A percentile compares a stretch with the other conserved stretches of the same genome.
Conservation (phyloP, 2,888 invertebrate species). For the Polymixis lichenea region DNA sequence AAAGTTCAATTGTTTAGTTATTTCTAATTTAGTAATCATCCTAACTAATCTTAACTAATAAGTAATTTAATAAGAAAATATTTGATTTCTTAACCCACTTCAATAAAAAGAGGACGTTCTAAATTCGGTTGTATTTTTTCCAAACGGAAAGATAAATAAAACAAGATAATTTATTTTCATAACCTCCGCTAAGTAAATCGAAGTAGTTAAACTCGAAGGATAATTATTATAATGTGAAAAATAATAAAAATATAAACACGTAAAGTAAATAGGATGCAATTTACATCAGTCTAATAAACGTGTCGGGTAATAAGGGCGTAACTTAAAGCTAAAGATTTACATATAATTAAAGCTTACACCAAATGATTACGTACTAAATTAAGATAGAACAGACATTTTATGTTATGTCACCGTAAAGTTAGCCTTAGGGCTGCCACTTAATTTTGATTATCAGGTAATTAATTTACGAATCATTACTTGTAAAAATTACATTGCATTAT, state of each 20-base stretch:
- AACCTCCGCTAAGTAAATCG: neutral
- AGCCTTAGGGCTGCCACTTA: slow-evolving; percentile 16
- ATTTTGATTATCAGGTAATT: neutral
- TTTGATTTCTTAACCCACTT: no score
- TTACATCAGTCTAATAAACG: slow-evolving; percentile 17
- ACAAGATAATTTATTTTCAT: neutral
- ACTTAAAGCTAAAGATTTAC: slow-evolving; percentile 20
- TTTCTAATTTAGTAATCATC: no score
- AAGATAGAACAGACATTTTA: slow-evolving; percentile 19
- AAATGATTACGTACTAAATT: slow-evolving; percentile 45
- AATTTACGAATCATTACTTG: neutral
- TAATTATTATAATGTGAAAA: slow-evolving; percentile 14
- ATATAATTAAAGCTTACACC: slow-evolving; percentile 33
- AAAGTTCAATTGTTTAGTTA: no score
- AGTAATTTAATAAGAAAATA: no score
- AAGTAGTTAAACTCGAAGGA: slow-evolving; percentile 14
- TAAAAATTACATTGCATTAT: neutral
- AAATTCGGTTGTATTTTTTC: no score
- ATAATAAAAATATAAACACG: slow-evolving; percentile 13
- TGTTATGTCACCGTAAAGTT: slow-evolving; percentile 31
- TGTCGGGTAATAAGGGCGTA: slow-evolving; percentile 20
- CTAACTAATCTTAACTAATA: no score
- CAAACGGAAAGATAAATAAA: neutral
- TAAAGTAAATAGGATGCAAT: slow-evolving; percentile 23
- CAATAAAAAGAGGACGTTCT: no score